Conservation (phyloP, 2,888 invertebrate genomes). For the Halocaridina rubra region DNA sequence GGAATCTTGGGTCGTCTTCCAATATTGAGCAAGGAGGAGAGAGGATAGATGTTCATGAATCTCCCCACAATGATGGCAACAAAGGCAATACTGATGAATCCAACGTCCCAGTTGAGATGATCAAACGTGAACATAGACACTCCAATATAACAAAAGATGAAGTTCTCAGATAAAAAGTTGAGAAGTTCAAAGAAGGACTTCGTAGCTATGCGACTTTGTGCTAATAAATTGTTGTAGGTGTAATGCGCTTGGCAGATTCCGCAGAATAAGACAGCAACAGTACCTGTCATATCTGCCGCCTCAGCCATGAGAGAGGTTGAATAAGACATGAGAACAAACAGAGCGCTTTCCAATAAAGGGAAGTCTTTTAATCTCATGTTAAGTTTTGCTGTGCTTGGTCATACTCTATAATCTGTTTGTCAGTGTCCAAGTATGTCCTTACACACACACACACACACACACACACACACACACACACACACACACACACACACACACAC, state of each 20-base stretch:
- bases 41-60: conserved; percentile 94
- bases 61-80: conserved; percentile 95
- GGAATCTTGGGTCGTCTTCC: conserved; percentile 92
- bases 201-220: conserved; percentile 86
- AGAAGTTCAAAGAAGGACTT: conserved; percentile 93
- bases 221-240: conserved; percentile 94
- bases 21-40: conserved; percentile 91
- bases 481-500: no score
- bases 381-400: no score
- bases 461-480: no score
- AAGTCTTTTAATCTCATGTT: conserved; percentile 94
- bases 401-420: no score
- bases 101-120: conserved; percentile 91
- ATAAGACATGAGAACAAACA: conserved; percentile 98
- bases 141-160: conserved; percentile 98
- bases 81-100: conserved; percentile 92
- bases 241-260: conserved; percentile 99
- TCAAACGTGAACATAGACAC: conserved; percentile 98
- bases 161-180: conserved; percentile 97
- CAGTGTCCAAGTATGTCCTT: no score
- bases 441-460: no score
- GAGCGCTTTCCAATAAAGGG: conserved; percentile 92
- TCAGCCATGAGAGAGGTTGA: conserved; percentile 97
- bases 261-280: conserved; percentile 97
- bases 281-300: conserved; percentile 92